Evolutionary conservation across 2,113 vertebrate genomes (phyloP).

Genomic region (Albula glossodonta): DNA sequence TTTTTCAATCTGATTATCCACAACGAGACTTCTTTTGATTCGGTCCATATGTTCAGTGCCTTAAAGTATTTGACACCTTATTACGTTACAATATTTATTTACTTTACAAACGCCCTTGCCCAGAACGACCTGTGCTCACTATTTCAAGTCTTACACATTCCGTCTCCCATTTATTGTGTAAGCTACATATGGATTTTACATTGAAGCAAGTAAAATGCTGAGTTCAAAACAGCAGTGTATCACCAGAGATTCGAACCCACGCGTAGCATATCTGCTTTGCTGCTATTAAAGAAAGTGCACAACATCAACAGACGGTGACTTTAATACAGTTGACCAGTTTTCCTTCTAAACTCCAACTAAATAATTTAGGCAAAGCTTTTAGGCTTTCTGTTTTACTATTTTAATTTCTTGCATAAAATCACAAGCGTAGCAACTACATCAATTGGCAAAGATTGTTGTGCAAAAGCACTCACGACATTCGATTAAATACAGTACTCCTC

Average conservation of each 20-base stretch:
- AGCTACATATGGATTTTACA: neutral
- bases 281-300: too few species aligned
- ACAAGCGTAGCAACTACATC: neutral
- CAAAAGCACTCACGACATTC: neutral
- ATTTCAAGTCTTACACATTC: neutral
- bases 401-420: neutral
- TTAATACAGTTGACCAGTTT: too few species aligned
- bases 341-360: neutral
- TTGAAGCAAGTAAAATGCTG: neutral
- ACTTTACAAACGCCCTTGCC: neutral
- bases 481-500: too few species aligned
- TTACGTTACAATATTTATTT: conserved; percentile 1
- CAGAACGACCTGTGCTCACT: neutral
- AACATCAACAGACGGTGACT: too few species aligned
- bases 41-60: conserved; percentile 2
- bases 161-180: neutral
- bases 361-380: neutral
- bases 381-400: neutral
- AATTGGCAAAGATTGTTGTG: neutral
- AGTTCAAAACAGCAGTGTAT: too few species aligned
- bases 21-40: neutral
- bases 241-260: too few species aligned
- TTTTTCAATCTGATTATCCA: conserved; percentile 1
- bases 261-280: too few species aligned
- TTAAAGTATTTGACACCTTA: conserved; percentile 1